These are phyloP conservation scores for Melopsittacus undulatus DNA, from an alignment of 2,797 vertebrate genomes.

Conservation along the genomic window DNA sequence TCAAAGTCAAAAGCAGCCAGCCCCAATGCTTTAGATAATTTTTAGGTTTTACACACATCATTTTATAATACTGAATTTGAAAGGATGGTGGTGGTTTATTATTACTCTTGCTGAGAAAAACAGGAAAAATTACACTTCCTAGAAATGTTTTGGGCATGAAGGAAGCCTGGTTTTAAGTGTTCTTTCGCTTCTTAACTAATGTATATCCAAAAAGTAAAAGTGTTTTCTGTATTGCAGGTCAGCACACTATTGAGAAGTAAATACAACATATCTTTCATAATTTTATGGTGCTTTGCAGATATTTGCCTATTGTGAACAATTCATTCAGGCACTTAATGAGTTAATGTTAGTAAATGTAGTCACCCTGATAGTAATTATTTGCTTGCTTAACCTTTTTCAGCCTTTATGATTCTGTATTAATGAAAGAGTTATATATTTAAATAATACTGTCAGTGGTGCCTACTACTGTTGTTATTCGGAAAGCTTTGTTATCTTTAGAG, in stretches of 20 bases:
- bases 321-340: constrained; percentile 7
- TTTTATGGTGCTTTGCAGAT: constrained; percentile 30
- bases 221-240: not conserved
- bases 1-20: not conserved
- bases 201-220: not conserved
- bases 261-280: constrained; percentile 19
- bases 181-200: not conserved
- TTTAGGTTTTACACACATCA: not conserved
- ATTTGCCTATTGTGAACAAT: constrained; percentile 37
- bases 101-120: not conserved
- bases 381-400: constrained; percentile 8
- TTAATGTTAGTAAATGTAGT: constrained; percentile 17
- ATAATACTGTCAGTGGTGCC: constrained; percentile 8
- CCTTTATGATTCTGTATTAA: constrained; percentile 8
- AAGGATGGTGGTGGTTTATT: not conserved
- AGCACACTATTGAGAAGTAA: constrained; percentile 21
- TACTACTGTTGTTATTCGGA: not conserved
- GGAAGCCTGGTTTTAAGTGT: not conserved
- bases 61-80: not conserved
- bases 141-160: not conserved
- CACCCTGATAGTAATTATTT: constrained; percentile 11
- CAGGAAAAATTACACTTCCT: not conserved
- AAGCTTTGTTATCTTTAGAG: not conserved
- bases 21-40: not conserved
- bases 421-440: constrained; percentile 38